Evolutionary conservation across 2,888 invertebrate species (phyloP).

Genomic region (Cyclophora punctaria): DNA sequence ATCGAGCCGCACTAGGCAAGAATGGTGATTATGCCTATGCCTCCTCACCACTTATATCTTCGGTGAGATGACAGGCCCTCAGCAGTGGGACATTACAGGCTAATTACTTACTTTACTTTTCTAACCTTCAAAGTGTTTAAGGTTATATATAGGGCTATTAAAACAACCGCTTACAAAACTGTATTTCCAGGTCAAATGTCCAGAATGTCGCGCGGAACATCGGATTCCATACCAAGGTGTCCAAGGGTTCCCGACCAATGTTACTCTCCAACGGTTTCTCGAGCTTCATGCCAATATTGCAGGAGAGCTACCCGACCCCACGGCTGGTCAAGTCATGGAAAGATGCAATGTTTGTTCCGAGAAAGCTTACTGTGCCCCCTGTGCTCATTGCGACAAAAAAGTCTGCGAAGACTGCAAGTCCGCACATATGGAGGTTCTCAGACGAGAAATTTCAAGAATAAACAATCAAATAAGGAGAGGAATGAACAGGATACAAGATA

Average conservation of each 20-base stretch:
- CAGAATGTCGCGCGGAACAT: conserved; percentile 98
- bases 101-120: neutral
- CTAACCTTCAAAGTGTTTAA: neutral
- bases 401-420: conserved; percentile 97
- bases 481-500: conserved; percentile 91
- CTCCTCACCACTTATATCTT: too few species aligned
- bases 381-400: conserved; percentile 97
- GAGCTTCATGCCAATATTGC: conserved; percentile 95
- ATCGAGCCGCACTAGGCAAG: too few species aligned
- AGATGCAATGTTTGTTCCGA: conserved; percentile 95
- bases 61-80: too few species aligned
- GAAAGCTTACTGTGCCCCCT: conserved; percentile 90
- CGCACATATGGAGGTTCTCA: conserved; percentile 95
- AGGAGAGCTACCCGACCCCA: conserved; percentile 92
- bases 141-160: neutral
- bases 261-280: conserved; percentile 94
- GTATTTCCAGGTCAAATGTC: conserved; percentile 89
- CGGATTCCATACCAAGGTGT: conserved; percentile 96
- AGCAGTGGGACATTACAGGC: too few species aligned
- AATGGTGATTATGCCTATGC: too few species aligned
- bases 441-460: conserved; percentile 91
- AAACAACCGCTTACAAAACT: conserved; percentile 2
- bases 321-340: conserved; percentile 94
- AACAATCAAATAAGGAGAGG: conserved; percentile 93
- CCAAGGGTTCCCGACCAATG: conserved; percentile 96